phyloP scores from a whole-genome alignment of 2,888 invertebrate genomes.

The Poecilobothrus nobilitatus region DNA sequence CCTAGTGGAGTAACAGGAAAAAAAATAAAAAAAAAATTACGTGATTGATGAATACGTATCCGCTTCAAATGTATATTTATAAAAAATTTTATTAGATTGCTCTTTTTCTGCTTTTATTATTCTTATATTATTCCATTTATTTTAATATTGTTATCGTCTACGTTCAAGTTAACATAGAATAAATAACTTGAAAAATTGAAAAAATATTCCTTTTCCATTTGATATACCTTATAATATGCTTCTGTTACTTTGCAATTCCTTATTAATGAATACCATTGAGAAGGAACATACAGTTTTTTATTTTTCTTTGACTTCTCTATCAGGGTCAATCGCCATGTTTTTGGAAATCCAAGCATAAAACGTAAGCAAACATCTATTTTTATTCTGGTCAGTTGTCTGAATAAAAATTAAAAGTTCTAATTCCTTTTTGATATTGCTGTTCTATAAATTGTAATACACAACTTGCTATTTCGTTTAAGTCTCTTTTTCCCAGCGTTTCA shows the following conservation, averaged over 20 bases:
- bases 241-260: conserved; percentile 14
- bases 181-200: conserved; percentile 24
- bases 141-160: no score
- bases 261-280: no score
- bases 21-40: no score
- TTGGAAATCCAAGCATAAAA: conserved; percentile 17
- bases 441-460: conserved; percentile 22
- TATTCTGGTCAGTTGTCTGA: conserved; percentile 23
- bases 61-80: no score
- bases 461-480: conserved; percentile 26
- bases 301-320: conserved; percentile 23
- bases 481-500: conserved; percentile 25
- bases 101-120: no score
- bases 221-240: conserved; percentile 17
- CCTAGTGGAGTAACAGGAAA: no score
- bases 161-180: no score
- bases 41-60: no score
- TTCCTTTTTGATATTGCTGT: conserved; percentile 13
- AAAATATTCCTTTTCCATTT: conserved; percentile 18
- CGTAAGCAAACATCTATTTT: conserved; percentile 20
- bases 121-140: no score
- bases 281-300: conserved; percentile 18
- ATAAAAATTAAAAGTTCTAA: conserved; percentile 20
- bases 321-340: conserved; percentile 17
- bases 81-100: no score